phyloP scores from a whole-genome alignment of 1,140 invertebrate genomes.

The Zaprionus lachaisei region DNA sequence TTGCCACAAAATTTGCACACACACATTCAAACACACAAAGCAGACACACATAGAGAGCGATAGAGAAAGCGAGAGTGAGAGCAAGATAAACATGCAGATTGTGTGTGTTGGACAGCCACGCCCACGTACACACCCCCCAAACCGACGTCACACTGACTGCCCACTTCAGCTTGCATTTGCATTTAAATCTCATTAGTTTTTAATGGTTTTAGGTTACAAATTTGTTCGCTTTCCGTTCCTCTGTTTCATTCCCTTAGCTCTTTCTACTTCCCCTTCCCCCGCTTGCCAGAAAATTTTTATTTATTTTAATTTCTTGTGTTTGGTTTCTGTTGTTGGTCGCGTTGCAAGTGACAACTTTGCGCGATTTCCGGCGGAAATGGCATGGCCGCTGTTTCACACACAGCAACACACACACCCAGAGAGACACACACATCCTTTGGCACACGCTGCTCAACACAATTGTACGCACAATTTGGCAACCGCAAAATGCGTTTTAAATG shows the following conservation, averaged over 20 bases:
- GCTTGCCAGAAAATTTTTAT: background rate
- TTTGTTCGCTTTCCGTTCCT: constrained; percentile 38
- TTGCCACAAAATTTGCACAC: constrained; percentile 62
- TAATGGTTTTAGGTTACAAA: constrained; percentile 73
- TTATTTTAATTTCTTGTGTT: constrained; percentile 36
- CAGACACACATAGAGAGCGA: background rate
- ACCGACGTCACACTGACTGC: constrained; percentile 3
- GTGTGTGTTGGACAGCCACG: constrained; percentile 23
- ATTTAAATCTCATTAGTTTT: constrained; percentile 83
- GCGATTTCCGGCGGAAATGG: constrained; percentile 69
- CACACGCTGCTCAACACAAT: background rate
- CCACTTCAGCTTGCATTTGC: constrained; percentile 69
- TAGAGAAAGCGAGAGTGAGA: constrained; percentile 12
- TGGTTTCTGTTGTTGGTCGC: constrained; percentile 50
- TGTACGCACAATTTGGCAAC: constrained; percentile 32
- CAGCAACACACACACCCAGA: background rate
- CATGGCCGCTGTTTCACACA: constrained; percentile 37
- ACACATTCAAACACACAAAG: constrained; percentile 21
- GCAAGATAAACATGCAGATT: constrained; percentile 5
- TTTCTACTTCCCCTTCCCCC: background rate
- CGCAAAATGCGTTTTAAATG: constrained; percentile 62
- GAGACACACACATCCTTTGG: background rate
- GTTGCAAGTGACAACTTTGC: constrained; percentile 56
- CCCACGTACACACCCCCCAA: background rate
- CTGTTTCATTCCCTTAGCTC: background rate